Base-by-base conservation (phyloP, 2,888 invertebrate genomes). In the Piscicola geometra region DNA sequence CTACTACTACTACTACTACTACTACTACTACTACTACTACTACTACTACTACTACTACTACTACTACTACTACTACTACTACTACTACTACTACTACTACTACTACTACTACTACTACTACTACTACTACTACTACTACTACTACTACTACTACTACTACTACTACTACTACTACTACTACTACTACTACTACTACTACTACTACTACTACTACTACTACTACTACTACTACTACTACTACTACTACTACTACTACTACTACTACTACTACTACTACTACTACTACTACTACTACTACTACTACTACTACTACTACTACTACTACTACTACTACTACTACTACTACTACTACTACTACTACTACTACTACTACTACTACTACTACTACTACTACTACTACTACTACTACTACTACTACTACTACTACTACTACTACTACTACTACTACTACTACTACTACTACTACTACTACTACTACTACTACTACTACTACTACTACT, bases 391-490 rank as follows among this genome's bases (percentile, higher is more conserved):
- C 69, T 32, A 56, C 36, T 71, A 41, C 3, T 64, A 64, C 32
- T 28, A 30, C 28, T 28, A 25, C 25, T 12, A 64, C 64, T 64
- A 64, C 64, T 64, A 64, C 64, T 64, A 64, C 73, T 30, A 73
- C 52, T 30, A 56, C 73, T 73, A 50, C 73, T 56, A 25, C 30
- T 56, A 72, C 73, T 30, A 73, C 50, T 56, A 56, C 60, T 50
- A 73, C 52, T 56, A 73, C 60, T 56, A 56, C 72, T 72, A 52
- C 56, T 56, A 56, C 72, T 72, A 52, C 72, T 56, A 56, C 72
- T 72, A 72, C 72, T 72, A 56, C 72, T 56, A 56, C 72, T 72
- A 56, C 72, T 56, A 56, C 72, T 72, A 56, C 72, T 56, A 56
- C 72, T 72, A 56, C 72, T 56, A 56, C 72, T 72, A 56, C 72